These are phyloP conservation scores for Melangyna quadrimaculata DNA, from an alignment of 2,888 invertebrate genomes.

Conservation along the genomic window DNA sequence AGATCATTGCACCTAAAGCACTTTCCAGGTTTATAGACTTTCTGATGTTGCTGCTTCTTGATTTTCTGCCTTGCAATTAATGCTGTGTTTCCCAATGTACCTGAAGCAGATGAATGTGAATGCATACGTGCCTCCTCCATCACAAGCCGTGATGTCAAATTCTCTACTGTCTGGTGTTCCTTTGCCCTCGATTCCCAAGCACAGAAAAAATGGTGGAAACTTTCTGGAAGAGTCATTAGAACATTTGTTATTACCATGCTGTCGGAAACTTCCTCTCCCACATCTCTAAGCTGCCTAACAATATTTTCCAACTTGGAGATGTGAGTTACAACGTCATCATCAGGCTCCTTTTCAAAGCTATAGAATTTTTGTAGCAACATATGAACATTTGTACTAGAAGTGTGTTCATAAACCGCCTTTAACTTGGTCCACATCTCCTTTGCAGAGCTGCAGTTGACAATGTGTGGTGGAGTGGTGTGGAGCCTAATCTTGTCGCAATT, in stretches of 20 bases:
- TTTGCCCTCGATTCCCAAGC: constrained; percentile 64
- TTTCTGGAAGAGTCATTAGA: constrained; percentile 69
- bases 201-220: constrained; percentile 71
- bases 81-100: neutral
- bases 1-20: constrained; percentile 67
- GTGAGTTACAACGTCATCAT: constrained; percentile 49
- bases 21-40: constrained; percentile 4
- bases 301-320: constrained; percentile 45
- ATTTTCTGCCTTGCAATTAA: constrained; percentile 7
- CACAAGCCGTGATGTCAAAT: constrained; percentile 68
- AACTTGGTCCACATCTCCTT: neutral
- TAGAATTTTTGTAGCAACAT: constrained; percentile 74
- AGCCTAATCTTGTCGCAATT: neutral
- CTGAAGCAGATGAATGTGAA: neutral
- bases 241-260: constrained; percentile 71
- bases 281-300: constrained; percentile 42
- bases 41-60: neutral
- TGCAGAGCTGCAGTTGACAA: neutral
- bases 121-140: constrained; percentile 69
- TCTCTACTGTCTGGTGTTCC: constrained; percentile 71
- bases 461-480: neutral
- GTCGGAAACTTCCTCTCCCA: constrained; percentile 54
- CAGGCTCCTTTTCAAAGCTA: too few species aligned
- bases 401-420: constrained; percentile 73
- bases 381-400: constrained; percentile 74